Conservation (phyloP, 2,797 vertebrate species). For the Geotrypetes seraphini region DNA sequence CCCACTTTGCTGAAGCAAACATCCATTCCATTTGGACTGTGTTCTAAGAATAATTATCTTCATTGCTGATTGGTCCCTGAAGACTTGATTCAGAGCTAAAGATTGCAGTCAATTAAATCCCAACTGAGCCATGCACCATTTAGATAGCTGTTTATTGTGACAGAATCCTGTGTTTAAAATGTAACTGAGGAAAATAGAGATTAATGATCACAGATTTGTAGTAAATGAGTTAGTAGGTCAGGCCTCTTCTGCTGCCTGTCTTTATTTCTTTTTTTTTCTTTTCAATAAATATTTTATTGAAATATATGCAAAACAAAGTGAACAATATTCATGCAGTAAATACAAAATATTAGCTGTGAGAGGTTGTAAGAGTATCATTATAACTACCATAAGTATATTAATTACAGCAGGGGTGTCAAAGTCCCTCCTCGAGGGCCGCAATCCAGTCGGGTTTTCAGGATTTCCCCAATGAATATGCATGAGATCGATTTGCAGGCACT, state of each 20-base stretch:
- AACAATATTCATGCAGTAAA: no score
- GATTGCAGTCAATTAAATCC: slow-evolving; percentile 33
- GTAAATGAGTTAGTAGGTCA: not conserved
- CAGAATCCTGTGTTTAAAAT: slow-evolving; percentile 33
- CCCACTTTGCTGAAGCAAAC: slow-evolving; percentile 2
- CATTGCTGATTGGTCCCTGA: slow-evolving; percentile 44
- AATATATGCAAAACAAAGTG: no score
- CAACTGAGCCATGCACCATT: slow-evolving; percentile 18
- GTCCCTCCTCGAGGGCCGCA: no score
- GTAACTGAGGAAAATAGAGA: slow-evolving; percentile 23
- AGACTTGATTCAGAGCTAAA: slow-evolving; percentile 32
- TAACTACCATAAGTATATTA: no score
- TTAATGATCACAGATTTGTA: slow-evolving; percentile 7
- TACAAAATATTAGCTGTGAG: no score
- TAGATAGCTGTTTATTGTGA: slow-evolving; percentile 25
- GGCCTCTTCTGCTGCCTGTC: not conserved
- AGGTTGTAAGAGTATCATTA: no score
- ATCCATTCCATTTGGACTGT: slow-evolving; percentile 14
- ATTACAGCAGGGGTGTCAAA: no score
- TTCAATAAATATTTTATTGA: no score
- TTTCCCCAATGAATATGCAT: no score
- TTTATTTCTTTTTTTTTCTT: no score
- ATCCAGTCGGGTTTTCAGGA: no score
- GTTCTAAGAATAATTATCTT: slow-evolving; percentile 38
- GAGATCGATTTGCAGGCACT: no score